Percentiles rank a stretch among this genome's conserved stretches.
phyloP scores from a whole-genome alignment of 2,888 invertebrate genomes.

The Cenopis cana region DNA sequence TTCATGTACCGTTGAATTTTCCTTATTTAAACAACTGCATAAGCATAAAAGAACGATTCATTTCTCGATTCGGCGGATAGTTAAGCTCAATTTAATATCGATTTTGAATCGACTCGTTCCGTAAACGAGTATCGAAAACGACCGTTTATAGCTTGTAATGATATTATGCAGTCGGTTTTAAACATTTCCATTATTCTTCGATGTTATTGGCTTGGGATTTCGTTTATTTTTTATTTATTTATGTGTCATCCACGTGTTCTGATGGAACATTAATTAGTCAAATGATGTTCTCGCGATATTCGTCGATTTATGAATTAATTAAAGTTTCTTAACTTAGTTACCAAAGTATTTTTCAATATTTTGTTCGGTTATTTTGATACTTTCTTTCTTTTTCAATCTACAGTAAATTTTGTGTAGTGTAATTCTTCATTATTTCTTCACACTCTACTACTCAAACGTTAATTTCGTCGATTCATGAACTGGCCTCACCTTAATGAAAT shows the following conservation, averaged over 20 bases:
- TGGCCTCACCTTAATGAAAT: too few species aligned
- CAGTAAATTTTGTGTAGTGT: too few species aligned
- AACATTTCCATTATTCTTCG: conserved; percentile 15
- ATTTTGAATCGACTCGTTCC: conserved; percentile 2
- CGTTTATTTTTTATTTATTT: not conserved
- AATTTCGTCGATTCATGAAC: too few species aligned
- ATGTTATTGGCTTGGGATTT: conserved; percentile 12
- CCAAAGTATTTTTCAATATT: too few species aligned
- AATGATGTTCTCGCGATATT: not conserved
- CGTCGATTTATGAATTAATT: too few species aligned
- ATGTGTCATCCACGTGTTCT: not conserved
- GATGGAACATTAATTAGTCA: not conserved
- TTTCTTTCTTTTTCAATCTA: too few species aligned
- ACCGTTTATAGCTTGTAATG: conserved; percentile 22
- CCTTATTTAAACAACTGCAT: conserved; percentile 16
- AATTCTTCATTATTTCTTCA: too few species aligned
- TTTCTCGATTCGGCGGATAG: conserved; percentile 14
- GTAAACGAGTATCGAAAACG: conserved; percentile 7
- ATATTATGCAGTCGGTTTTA: conserved; percentile 24
- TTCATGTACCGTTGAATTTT: not conserved
- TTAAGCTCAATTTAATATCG: conserved; percentile 31
- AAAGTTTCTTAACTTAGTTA: too few species aligned
- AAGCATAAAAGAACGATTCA: conserved; percentile 23
- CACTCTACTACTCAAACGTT: too few species aligned
- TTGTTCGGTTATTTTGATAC: too few species aligned